phyloP scores from a whole-genome alignment of 1,140 invertebrate species.

The Heliconius melpomene region DNA sequence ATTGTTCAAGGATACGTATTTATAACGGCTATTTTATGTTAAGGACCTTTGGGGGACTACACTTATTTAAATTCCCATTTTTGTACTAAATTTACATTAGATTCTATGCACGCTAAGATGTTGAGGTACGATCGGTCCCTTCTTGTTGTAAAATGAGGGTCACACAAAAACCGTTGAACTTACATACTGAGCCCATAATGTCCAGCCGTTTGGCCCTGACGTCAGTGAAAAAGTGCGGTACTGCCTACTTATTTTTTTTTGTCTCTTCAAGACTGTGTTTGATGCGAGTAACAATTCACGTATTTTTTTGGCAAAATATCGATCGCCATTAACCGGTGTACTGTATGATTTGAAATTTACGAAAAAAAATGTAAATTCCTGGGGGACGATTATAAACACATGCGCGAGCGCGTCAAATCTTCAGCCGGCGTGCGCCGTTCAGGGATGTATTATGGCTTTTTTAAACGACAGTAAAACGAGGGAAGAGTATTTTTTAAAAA shows the following conservation, averaged over 20 bases:
- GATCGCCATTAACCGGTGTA: slow-evolving; percentile 66
- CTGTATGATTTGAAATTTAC: slow-evolving; percentile 64
- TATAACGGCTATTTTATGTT: slow-evolving; percentile 70
- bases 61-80: slow-evolving; percentile 80
- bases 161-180: slow-evolving; percentile 79
- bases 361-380: slow-evolving; percentile 73
- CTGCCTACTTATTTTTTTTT: slow-evolving; percentile 65
- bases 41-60: slow-evolving; percentile 58
- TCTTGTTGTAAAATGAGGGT: slow-evolving; percentile 77
- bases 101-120: slow-evolving; percentile 68
- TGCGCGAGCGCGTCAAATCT: slow-evolving; percentile 79
- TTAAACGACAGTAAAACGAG: slow-evolving; percentile 69
- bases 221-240: slow-evolving; percentile 62
- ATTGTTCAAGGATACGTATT: slow-evolving; percentile 55
- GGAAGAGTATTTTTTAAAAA: slow-evolving; percentile 78
- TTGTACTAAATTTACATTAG: slow-evolving; percentile 78
- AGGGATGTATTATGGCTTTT: slow-evolving; percentile 74
- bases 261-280: slow-evolving; percentile 46
- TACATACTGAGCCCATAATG: slow-evolving; percentile 69
- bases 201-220: slow-evolving; percentile 66
- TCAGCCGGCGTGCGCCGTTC: slow-evolving; percentile 76
- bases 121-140: slow-evolving; percentile 69
- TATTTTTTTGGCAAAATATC: slow-evolving; percentile 55
- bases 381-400: slow-evolving; percentile 78
- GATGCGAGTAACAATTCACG: slow-evolving; percentile 60